Evolutionary conservation across 2,888 invertebrate genomes (phyloP).

Genomic region (Brenthis hecate): DNA sequence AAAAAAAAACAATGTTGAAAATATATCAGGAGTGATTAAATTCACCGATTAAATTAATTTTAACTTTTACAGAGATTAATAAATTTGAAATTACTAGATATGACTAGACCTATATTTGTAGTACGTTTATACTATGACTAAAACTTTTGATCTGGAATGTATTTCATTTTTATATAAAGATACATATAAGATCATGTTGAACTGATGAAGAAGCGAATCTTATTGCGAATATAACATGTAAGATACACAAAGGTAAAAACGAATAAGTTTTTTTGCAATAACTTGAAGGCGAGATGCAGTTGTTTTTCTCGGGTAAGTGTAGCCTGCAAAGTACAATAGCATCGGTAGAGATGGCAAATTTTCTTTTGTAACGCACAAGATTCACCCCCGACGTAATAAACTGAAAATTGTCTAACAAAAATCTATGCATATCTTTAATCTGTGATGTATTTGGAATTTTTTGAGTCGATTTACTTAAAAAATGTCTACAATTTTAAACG

Average conservation of each 20-base stretch:
- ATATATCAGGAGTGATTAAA: too few species aligned
- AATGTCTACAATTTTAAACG: neutral
- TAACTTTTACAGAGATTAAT: too few species aligned
- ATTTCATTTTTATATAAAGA: too few species aligned
- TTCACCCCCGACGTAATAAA: conserved; percentile 27
- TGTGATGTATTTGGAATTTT: conserved; percentile 12
- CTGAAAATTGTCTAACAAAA: neutral
- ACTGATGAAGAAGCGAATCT: neutral
- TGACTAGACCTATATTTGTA: too few species aligned
- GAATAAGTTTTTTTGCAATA: conserved; percentile 22
- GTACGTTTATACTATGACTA: too few species aligned
- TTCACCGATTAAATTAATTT: too few species aligned
- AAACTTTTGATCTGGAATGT: too few species aligned
- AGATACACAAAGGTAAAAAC: conserved; percentile 5
- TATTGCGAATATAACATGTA: neutral
- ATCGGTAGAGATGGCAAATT: conserved; percentile 48
- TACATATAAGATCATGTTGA: too few species aligned
- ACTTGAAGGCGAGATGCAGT: conserved; percentile 21
- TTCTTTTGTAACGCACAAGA: conserved; percentile 38
- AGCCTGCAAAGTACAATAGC: conserved; percentile 77
- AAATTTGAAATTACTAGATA: too few species aligned
- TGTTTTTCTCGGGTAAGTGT: conserved; percentile 45
- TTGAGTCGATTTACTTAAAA: neutral
- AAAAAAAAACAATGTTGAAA: too few species aligned
- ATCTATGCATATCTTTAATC: conserved; percentile 9